A percentile compares a stretch with the other conserved stretches of the same genome.
phyloP scores from a whole-genome alignment of 1,140 invertebrate species.

The Anthonomus grandis region DNA sequence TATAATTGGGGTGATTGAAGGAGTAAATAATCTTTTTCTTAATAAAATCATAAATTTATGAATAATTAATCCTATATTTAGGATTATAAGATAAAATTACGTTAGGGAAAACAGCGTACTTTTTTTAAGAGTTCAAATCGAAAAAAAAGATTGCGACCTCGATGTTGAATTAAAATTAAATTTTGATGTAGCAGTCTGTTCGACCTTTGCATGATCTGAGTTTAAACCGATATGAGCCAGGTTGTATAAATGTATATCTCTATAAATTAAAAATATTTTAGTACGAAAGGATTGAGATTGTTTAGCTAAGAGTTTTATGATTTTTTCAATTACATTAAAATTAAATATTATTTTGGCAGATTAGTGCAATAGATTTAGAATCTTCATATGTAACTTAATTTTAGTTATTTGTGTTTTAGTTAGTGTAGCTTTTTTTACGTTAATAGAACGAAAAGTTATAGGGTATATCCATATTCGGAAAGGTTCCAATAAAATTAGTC shows the following conservation, averaged over 20 bases:
- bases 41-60: conserved; percentile 45
- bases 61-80: conserved; percentile 48
- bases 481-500: conserved; percentile 64
- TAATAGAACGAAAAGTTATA: conserved; percentile 66
- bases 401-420: conserved; percentile 50
- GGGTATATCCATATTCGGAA: conserved; percentile 67
- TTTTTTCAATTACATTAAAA: conserved; percentile 37
- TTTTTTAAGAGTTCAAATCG: conserved; percentile 61
- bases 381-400: conserved; percentile 52
- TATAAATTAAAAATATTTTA: conserved; percentile 54
- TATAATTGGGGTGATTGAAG: conserved; percentile 51
- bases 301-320: conserved; percentile 41
- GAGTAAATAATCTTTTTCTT: conserved; percentile 49
- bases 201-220: conserved; percentile 78
- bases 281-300: conserved; percentile 65
- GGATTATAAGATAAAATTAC: conserved; percentile 61
- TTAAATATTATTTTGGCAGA: conserved; percentile 60
- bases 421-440: conserved; percentile 62
- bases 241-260: conserved; percentile 74
- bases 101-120: conserved; percentile 71
- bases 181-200: conserved; percentile 67
- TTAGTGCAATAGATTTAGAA: conserved; percentile 62
- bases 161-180: conserved; percentile 75
- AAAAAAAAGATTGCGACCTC: conserved; percentile 69
- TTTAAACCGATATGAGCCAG: conserved; percentile 71